Evolutionary conservation across 2,888 invertebrate genomes (phyloP).

Genomic region (Augochlorella aurata): DNA sequence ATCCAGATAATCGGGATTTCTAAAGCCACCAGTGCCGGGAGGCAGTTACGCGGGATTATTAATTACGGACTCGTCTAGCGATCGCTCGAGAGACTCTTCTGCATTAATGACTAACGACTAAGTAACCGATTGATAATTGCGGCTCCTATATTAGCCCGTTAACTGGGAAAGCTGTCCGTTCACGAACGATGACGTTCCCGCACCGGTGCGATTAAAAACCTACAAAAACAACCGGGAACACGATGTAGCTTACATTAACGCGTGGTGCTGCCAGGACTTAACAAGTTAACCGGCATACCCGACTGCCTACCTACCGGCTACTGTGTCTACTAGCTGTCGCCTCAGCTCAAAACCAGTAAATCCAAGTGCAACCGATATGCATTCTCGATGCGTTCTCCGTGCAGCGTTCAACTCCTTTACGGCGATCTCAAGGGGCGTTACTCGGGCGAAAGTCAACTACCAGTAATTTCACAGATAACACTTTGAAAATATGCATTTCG

Average conservation of each 20-base stretch:
- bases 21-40: not conserved
- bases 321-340: not conserved
- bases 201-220: not conserved
- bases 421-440: no score
- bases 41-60: slow-evolving; percentile 11
- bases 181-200: not conserved
- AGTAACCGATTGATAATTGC: slow-evolving; percentile 2
- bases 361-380: not conserved
- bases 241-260: not conserved
- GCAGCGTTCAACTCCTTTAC: no score
- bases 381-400: no score
- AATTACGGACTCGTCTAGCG: not conserved
- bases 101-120: not conserved
- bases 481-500: no score
- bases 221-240: slow-evolving; percentile 8
- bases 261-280: not conserved
- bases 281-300: not conserved
- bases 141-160: not conserved
- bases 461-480: no score
- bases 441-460: no score
- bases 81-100: not conserved
- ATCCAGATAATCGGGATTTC: slow-evolving; percentile 11
- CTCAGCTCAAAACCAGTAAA: not conserved
- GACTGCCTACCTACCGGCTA: not conserved
- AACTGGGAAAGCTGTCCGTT: not conserved